These are phyloP conservation scores for Gasteruption jaculator DNA, from an alignment of 2,888 invertebrate genomes.

Conservation along the genomic window DNA sequence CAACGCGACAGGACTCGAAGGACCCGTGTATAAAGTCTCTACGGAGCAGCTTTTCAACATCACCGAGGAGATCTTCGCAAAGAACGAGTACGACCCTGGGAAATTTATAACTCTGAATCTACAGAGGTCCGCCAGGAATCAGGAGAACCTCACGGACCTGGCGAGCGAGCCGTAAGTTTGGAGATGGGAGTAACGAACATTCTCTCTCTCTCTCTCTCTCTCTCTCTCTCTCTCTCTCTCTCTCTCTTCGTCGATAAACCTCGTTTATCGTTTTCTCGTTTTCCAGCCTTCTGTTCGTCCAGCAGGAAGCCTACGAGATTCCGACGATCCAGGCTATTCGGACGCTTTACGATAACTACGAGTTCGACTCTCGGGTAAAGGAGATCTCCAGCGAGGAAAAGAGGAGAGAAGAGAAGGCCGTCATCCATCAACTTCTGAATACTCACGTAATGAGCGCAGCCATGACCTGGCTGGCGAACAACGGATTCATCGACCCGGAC, in stretches of 20 bases:
- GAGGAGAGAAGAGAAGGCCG: slow-evolving; percentile 32
- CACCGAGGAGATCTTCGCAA: slow-evolving; percentile 38
- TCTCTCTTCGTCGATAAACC: neutral
- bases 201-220: neutral
- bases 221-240: neutral
- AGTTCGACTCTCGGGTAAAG: slow-evolving; percentile 31
- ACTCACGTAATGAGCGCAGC: slow-evolving; percentile 37
- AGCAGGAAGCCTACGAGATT: slow-evolving; percentile 27
- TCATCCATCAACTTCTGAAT: slow-evolving; percentile 37
- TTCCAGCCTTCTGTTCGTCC: slow-evolving; percentile 34
- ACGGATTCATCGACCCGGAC: slow-evolving; percentile 35
- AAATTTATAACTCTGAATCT: slow-evolving; percentile 35
- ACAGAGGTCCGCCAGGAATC: slow-evolving; percentile 26
- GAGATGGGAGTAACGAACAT: no score
- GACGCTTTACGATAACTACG: slow-evolving; percentile 34
- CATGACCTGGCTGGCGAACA: slow-evolving; percentile 35
- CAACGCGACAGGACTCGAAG: neutral
- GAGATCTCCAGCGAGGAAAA: slow-evolving; percentile 31
- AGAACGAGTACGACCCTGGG: slow-evolving; percentile 29
- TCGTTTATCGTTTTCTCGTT: slow-evolving; percentile 5
- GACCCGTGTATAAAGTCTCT: slow-evolving; percentile 26
- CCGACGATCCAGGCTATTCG: slow-evolving; percentile 34
- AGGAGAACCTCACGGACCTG: slow-evolving; percentile 30
- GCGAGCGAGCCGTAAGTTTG: slow-evolving; percentile 36
- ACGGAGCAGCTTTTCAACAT: slow-evolving; percentile 37